Percentiles rank a stretch among this genome's conserved stretches.
These are phyloP conservation scores for Cyclophora albipunctata DNA, from an alignment of 2,888 invertebrate species.

Conservation along the genomic window DNA sequence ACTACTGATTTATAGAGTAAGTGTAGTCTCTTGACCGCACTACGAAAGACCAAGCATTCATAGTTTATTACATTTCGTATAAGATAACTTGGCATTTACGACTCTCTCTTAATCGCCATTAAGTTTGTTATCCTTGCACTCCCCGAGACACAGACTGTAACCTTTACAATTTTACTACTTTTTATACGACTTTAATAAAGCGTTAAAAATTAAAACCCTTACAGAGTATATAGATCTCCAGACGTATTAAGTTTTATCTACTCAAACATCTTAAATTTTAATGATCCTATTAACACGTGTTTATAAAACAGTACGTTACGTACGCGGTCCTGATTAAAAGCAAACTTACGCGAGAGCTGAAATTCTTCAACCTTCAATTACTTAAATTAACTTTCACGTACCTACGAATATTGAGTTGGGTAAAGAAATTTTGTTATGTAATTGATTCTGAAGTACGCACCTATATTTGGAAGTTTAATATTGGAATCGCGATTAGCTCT, in stretches of 20 bases:
- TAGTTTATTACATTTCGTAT: slow-evolving; percentile 52
- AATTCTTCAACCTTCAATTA: too few relatives aligned
- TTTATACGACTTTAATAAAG: slow-evolving; percentile 26
- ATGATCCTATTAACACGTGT: slow-evolving; percentile 14
- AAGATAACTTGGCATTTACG: slow-evolving; percentile 55
- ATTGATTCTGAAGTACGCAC: too few relatives aligned
- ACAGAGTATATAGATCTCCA: slow-evolving; percentile 7
- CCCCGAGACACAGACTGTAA: slow-evolving; percentile 18
- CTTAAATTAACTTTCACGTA: too few relatives aligned
- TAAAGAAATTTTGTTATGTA: too few relatives aligned
- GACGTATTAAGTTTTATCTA: slow-evolving; percentile 4
- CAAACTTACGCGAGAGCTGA: too few relatives aligned
- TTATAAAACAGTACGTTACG: too few relatives aligned
- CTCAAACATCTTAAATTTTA: neutral
- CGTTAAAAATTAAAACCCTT: slow-evolving; percentile 22
- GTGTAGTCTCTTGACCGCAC: too few relatives aligned
- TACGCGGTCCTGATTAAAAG: too few relatives aligned
- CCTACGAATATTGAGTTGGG: too few relatives aligned
- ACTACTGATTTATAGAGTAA: too few relatives aligned
- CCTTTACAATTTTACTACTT: slow-evolving; percentile 29
- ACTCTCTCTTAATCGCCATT: slow-evolving; percentile 48
- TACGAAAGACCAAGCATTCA: slow-evolving; percentile 30
- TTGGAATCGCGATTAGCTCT: slow-evolving; percentile 18
- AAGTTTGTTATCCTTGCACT: slow-evolving; percentile 35
- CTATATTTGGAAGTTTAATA: too few relatives aligned